These are phyloP conservation scores for Allophyes oxyacanthae DNA, from an alignment of 2,888 invertebrate species.

Conservation along the genomic window DNA sequence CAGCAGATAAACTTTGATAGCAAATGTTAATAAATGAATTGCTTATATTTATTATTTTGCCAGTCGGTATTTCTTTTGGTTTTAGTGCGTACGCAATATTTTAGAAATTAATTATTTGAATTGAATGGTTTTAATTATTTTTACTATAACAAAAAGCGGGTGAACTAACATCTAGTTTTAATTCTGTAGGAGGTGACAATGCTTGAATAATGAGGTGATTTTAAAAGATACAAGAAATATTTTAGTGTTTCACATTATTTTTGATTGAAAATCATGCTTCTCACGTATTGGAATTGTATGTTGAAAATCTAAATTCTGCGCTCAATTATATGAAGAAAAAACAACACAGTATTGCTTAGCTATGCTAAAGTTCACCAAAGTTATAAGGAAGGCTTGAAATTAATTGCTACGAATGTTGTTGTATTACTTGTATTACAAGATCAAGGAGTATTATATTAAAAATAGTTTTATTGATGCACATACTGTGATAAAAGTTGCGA, in stretches of 20 bases:
- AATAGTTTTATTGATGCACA: constrained; percentile 25
- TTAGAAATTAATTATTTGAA: no score
- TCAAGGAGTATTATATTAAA: constrained; percentile 4
- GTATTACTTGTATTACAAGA: constrained; percentile 30
- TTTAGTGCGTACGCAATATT: no score
- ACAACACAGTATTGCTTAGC: constrained; percentile 48
- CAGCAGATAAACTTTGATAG: no score
- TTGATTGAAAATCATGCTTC: constrained; percentile 42
- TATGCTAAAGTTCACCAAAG: constrained; percentile 42
- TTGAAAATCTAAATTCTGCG: constrained; percentile 30
- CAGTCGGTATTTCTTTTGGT: no score
- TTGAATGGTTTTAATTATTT: no score
- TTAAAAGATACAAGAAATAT: constrained; percentile 36
- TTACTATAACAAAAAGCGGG: neutral
- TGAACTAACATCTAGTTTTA: constrained; percentile 61
- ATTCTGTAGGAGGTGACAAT: constrained; percentile 72
- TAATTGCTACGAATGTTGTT: constrained; percentile 34
- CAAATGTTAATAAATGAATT: no score
- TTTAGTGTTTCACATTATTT: constrained; percentile 49
- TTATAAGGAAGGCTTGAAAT: constrained; percentile 35
- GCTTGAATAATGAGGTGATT: constrained; percentile 69
- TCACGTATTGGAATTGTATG: constrained; percentile 42
- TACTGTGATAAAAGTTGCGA: neutral
- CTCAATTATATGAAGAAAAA: constrained; percentile 27
- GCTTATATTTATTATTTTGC: no score